phyloP scores from a whole-genome alignment of 2,797 vertebrate genomes.

The Borostomias antarcticus region DNA sequence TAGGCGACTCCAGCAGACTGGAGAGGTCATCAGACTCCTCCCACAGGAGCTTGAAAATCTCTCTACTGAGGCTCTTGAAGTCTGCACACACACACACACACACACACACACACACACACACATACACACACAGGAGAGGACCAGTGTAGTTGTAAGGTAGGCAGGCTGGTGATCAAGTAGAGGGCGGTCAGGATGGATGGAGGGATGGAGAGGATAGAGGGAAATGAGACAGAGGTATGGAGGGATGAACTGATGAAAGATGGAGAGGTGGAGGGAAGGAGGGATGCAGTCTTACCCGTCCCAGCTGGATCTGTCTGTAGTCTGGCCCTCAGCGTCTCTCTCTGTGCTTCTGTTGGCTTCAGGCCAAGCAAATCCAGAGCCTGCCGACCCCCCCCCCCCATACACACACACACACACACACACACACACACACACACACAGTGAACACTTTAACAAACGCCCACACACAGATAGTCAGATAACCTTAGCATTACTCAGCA shows the following conservation, averaged over 20 bases:
- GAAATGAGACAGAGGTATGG: neutral
- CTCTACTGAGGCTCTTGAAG: conserved; percentile 79
- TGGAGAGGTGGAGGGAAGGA: too few species aligned
- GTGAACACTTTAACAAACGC: neutral
- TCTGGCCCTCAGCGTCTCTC: conserved; percentile 79
- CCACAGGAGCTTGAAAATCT: conserved; percentile 76
- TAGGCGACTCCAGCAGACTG: conserved; percentile 62
- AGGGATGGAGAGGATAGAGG: too few species aligned
- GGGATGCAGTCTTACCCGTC: conserved; percentile 76
- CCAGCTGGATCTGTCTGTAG: conserved; percentile 79
- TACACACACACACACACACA: neutral
- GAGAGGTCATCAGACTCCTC: conserved; percentile 70
- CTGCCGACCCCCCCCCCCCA: conserved; percentile 48
- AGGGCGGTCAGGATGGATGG: neutral
- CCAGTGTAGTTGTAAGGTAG: neutral
- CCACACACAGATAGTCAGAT: neutral
- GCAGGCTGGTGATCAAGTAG: neutral
- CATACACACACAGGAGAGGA: conserved; percentile 2
- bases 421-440: neutral
- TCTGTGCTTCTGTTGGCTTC: conserved; percentile 81
- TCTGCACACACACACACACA: conserved; percentile 65
- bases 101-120: neutral
- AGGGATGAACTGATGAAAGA: neutral
- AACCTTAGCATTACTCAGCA: conserved; percentile 23
- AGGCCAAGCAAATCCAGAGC: conserved; percentile 81